Conservation (phyloP, 1,140 invertebrate genomes). For the Drosophila biarmipes region DNA sequence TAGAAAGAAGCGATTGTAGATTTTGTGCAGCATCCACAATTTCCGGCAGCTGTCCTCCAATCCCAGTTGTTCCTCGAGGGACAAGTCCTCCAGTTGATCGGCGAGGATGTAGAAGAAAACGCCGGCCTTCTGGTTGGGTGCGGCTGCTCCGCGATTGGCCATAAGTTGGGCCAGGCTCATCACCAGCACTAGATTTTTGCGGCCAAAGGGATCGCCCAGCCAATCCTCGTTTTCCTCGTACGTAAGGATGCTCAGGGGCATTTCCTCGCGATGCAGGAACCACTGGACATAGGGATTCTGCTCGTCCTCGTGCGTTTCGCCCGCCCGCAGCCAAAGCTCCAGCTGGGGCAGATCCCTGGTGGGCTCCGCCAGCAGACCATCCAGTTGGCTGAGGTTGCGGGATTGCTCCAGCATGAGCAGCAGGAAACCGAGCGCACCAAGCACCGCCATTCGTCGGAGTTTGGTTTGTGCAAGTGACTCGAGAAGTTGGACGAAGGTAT, state of each 20-base stretch:
- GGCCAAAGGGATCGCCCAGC: slow-evolving; percentile 8
- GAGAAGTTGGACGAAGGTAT: background rate
- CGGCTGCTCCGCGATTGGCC: slow-evolving; percentile 23
- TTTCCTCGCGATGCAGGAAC: slow-evolving; percentile 36
- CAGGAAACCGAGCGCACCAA: slow-evolving; percentile 1
- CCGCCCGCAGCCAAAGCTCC: slow-evolving; percentile 40
- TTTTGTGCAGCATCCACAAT: slow-evolving; percentile 44
- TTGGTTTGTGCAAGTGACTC: slow-evolving; percentile 48
- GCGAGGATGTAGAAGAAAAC: slow-evolving; percentile 54
- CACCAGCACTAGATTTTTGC: slow-evolving; percentile 39
- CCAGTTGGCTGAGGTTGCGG: slow-evolving; percentile 3
- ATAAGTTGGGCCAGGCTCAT: slow-evolving; percentile 33
- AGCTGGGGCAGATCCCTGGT: slow-evolving; percentile 37
- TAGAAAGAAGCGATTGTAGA: slow-evolving; percentile 62
- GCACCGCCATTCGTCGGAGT: slow-evolving; percentile 31
- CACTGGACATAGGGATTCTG: slow-evolving; percentile 50
- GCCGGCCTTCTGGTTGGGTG: slow-evolving; percentile 16
- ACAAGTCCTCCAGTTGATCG: slow-evolving; percentile 28
- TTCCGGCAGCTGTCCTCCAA: slow-evolving; percentile 50
- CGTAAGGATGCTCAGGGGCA: slow-evolving; percentile 28
- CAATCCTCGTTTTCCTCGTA: slow-evolving; percentile 29
- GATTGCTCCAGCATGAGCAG: slow-evolving; percentile 7
- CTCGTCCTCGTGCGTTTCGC: slow-evolving; percentile 28
- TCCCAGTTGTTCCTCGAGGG: slow-evolving; percentile 1
- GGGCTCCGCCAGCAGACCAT: slow-evolving; percentile 39